Percentiles rank a stretch among this genome's conserved stretches.
These are phyloP conservation scores for Diaperis boleti DNA, from an alignment of 2,888 invertebrate species.

Conservation along the genomic window DNA sequence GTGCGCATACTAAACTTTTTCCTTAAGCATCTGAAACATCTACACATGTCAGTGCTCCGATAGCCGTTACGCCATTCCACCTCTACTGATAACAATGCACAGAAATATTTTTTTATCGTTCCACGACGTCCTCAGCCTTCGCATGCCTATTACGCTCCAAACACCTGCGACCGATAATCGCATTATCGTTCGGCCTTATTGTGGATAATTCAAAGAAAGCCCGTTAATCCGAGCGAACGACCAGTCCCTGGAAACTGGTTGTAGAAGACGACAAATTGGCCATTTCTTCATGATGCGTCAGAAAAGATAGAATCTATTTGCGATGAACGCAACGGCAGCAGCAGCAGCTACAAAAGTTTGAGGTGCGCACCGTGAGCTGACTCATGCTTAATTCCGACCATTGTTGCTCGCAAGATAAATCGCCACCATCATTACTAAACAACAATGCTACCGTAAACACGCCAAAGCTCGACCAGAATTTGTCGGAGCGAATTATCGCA, in stretches of 20 bases:
- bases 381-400: constrained; percentile 36
- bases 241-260: constrained; percentile 30
- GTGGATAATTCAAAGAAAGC: constrained; percentile 26
- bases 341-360: constrained; percentile 1
- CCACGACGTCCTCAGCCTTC: constrained; percentile 13
- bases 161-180: constrained; percentile 27
- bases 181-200: constrained; percentile 24
- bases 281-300: constrained; percentile 22
- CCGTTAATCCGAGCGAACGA: constrained; percentile 24
- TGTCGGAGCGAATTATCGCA: constrained; percentile 10
- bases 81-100: constrained; percentile 2
- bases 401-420: constrained; percentile 36
- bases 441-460: constrained; percentile 35
- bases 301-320: constrained; percentile 11
- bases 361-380: constrained; percentile 29
- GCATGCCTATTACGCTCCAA: constrained; percentile 19
- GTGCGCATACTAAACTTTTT: no score
- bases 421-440: constrained; percentile 30
- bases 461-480: constrained; percentile 19
- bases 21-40: background rate
- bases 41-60: background rate
- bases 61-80: no score
- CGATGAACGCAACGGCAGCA: no score
- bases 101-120: background rate
- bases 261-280: constrained; percentile 29